These are phyloP conservation scores for Drosophila biarmipes DNA, from an alignment of 1,140 invertebrate genomes.

Conservation along the genomic window DNA sequence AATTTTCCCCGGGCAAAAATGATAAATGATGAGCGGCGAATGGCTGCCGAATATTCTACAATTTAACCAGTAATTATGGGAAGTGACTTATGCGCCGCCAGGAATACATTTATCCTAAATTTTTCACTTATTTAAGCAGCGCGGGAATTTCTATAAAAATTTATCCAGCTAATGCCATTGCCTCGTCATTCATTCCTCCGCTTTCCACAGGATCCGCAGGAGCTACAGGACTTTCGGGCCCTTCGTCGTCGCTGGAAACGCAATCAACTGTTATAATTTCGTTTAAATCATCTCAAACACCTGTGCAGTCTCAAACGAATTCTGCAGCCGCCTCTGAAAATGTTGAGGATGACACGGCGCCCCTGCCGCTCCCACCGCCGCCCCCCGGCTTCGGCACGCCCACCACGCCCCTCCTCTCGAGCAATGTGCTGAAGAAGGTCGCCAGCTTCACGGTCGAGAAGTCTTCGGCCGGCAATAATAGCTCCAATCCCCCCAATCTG, in stretches of 20 bases:
- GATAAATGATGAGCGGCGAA: slow-evolving; percentile 36
- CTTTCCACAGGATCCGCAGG: slow-evolving; percentile 48
- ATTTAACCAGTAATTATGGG: slow-evolving; percentile 51
- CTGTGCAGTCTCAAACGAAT: slow-evolving; percentile 78
- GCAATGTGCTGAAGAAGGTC: slow-evolving; percentile 92
- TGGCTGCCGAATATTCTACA: slow-evolving; percentile 20
- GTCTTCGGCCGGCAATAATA: slow-evolving; percentile 58
- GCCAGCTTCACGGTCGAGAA: slow-evolving; percentile 92
- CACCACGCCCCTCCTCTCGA: slow-evolving; percentile 84
- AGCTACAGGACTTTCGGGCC: slow-evolving; percentile 22
- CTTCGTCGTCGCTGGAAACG: slow-evolving; percentile 68
- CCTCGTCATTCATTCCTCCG: slow-evolving; percentile 58
- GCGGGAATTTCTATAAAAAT: slow-evolving; percentile 51
- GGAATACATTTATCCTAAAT: slow-evolving; percentile 41
- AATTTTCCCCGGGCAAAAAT: background rate
- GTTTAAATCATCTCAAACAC: slow-evolving; percentile 84
- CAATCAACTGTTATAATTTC: slow-evolving; percentile 85
- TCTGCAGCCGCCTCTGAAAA: slow-evolving; percentile 42
- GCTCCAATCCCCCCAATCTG: slow-evolving; percentile 29
- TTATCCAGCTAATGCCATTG: slow-evolving; percentile 51
- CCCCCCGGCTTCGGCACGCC: slow-evolving; percentile 75
- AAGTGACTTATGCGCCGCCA: slow-evolving; percentile 41
- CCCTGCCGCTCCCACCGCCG: slow-evolving; percentile 41
- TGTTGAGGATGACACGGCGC: slow-evolving; percentile 45
- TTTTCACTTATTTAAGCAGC: slow-evolving; percentile 35